phyloP scores from a whole-genome alignment of 2,113 vertebrate genomes.

The Catharus minimus region DNA sequence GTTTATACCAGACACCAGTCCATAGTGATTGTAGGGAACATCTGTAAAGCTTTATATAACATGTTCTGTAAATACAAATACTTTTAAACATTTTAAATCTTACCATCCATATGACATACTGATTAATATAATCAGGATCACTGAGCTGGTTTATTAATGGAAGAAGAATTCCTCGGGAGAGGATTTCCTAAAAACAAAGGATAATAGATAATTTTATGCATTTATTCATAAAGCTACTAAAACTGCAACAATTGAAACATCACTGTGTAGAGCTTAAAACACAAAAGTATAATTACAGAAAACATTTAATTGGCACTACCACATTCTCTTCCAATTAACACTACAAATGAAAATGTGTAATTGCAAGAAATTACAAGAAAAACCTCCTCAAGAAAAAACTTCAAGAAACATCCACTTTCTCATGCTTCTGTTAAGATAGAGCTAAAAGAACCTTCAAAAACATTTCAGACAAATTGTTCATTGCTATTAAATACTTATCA shows the following conservation, averaged over 20 bases:
- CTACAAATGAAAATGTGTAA: neutral
- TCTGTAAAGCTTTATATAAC: neutral
- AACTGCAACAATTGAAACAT: neutral
- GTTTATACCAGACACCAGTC: neutral
- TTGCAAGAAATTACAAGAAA: neutral
- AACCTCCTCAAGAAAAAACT: neutral
- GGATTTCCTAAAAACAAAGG: conserved; percentile 85
- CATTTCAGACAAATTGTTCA: neutral
- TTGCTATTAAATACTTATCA: neutral
- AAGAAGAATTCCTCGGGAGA: conserved; percentile 95
- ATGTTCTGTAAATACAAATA: neutral
- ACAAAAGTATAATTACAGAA: neutral
- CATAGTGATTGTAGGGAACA: neutral
- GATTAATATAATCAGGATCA: conserved; percentile 99
- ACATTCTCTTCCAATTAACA: neutral
- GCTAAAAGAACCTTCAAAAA: neutral
- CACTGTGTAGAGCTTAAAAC: neutral
- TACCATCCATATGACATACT: conserved; percentile 99
- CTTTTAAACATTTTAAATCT: conserved; percentile 48
- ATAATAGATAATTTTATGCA: neutral
- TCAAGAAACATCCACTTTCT: neutral
- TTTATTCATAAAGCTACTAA: neutral
- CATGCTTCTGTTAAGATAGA: neutral
- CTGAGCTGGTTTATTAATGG: conserved; percentile 98
- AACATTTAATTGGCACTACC: neutral